A percentile compares a stretch with the other conserved stretches of the same genome.
These are phyloP conservation scores for Hydrolagus affinis DNA, from an alignment of 2,113 vertebrate species.

Conservation along the genomic window DNA sequence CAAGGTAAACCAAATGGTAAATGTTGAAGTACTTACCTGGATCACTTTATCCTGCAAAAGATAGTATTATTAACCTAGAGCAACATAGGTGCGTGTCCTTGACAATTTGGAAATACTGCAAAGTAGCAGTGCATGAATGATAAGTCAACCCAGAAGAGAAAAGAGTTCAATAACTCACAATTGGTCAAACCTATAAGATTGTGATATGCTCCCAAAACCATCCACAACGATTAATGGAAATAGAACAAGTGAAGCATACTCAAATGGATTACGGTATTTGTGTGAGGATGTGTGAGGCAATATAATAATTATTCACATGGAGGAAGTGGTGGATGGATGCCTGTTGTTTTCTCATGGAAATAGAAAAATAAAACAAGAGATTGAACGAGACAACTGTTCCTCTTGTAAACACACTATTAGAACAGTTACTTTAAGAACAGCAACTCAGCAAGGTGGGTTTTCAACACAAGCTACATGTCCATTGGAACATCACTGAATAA, in stretches of 20 bases:
- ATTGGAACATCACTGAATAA: not conserved
- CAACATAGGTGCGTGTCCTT: not conserved
- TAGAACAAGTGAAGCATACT: not conserved
- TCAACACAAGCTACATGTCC: not conserved
- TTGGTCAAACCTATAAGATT: not conserved
- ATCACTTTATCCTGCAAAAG: slow-evolving; percentile 57
- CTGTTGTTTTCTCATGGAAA: not conserved
- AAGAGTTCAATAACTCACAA: not conserved
- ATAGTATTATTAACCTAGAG: not conserved
- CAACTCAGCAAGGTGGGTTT: not conserved
- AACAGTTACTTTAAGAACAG: not conserved
- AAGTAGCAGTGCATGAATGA: too few relatives aligned
- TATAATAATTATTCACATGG: too few relatives aligned
- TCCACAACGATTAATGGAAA: not conserved
- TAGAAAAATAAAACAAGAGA: not conserved
- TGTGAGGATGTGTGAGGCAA: too few relatives aligned
- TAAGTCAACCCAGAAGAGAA: not conserved
- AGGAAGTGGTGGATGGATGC: not conserved
- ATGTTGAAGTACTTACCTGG: slow-evolving; percentile 46
- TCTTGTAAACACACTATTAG: not conserved
- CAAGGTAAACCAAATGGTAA: slow-evolving; percentile 1
- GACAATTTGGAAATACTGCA: not conserved
- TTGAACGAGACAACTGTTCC: not conserved
- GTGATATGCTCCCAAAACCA: too few relatives aligned
- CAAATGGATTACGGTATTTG: not conserved